A percentile compares a stretch with the other conserved stretches of the same genome.
Evolutionary conservation across 2,113 vertebrate species (phyloP).

Genomic region (Dipodomys stephensi): DNA sequence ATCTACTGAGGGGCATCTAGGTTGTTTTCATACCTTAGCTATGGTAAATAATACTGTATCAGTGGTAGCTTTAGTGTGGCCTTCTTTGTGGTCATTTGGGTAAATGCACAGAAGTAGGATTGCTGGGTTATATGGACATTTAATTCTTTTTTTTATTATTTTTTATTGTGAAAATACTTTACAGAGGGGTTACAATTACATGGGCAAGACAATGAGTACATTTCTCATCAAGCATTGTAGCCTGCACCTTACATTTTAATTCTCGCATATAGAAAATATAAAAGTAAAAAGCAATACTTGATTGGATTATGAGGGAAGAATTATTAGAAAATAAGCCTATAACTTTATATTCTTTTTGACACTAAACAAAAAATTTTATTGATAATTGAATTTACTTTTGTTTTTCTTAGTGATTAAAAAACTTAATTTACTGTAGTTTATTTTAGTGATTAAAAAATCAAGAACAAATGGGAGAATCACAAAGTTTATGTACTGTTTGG

Average conservation of each 20-base stretch:
- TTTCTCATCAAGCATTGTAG: too few relatives aligned
- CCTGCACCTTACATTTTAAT: slow-evolving; percentile 4
- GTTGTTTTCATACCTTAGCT: too few relatives aligned
- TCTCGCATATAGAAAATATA: neutral
- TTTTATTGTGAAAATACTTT: too few relatives aligned
- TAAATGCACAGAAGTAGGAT: too few relatives aligned
- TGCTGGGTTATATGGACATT: too few relatives aligned
- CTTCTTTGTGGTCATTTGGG: too few relatives aligned
- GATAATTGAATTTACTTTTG: neutral
- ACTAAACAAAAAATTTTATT: neutral
- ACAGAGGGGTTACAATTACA: too few relatives aligned
- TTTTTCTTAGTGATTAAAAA: slow-evolving; percentile 40
- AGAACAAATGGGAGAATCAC: slow-evolving; percentile 8
- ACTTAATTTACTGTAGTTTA: neutral
- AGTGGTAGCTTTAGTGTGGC: too few relatives aligned
- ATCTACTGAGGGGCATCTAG: too few relatives aligned
- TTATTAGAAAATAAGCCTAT: neutral
- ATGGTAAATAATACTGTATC: too few relatives aligned
- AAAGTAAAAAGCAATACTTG: neutral
- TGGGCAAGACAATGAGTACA: too few relatives aligned
- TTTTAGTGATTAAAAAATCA: neutral
- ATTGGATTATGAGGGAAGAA: neutral
- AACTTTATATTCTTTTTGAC: slow-evolving; percentile 15
- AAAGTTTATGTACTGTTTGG: slow-evolving; percentile 2
- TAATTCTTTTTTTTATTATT: too few relatives aligned